These are phyloP conservation scores for Coenonympha glycerion DNA, from an alignment of 2,888 invertebrate genomes.

Conservation along the genomic window DNA sequence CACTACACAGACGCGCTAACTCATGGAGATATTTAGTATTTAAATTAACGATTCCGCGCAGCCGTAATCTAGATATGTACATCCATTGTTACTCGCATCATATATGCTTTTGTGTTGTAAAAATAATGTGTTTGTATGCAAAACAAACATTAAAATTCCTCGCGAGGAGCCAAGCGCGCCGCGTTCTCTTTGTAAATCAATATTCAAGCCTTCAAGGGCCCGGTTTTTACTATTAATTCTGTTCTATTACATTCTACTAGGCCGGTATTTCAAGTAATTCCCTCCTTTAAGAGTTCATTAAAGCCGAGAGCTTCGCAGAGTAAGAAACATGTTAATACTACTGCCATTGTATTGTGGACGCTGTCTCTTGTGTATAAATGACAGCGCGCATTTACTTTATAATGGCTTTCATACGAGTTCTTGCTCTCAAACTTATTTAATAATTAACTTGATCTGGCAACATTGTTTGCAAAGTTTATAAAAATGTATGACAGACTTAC, in stretches of 20 bases:
- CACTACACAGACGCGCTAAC: slow-evolving; percentile 17
- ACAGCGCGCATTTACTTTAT: slow-evolving; percentile 4
- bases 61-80: slow-evolving; percentile 48
- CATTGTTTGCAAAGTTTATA: not conserved
- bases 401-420: slow-evolving; percentile 2
- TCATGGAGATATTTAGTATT: slow-evolving; percentile 24
- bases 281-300: slow-evolving; percentile 24
- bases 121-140: slow-evolving; percentile 68
- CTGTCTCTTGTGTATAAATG: slow-evolving; percentile 15
- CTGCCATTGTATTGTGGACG: slow-evolving; percentile 18
- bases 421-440: not conserved
- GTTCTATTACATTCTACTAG: slow-evolving; percentile 18
- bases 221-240: slow-evolving; percentile 22
- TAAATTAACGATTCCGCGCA: slow-evolving; percentile 37
- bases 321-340: slow-evolving; percentile 20
- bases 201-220: slow-evolving; percentile 58
- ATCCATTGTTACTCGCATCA: slow-evolving; percentile 40
- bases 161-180: slow-evolving; percentile 30
- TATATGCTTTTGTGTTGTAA: slow-evolving; percentile 39
- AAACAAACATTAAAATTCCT: slow-evolving; percentile 59
- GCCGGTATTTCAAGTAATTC: slow-evolving; percentile 27
- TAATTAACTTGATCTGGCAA: slow-evolving; percentile 9
- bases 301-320: slow-evolving; percentile 18
- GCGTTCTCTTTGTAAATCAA: slow-evolving; percentile 45
- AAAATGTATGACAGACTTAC: not conserved